phyloP scores from a whole-genome alignment of 2,797 vertebrate genomes.

The Muscicapa striata region DNA sequence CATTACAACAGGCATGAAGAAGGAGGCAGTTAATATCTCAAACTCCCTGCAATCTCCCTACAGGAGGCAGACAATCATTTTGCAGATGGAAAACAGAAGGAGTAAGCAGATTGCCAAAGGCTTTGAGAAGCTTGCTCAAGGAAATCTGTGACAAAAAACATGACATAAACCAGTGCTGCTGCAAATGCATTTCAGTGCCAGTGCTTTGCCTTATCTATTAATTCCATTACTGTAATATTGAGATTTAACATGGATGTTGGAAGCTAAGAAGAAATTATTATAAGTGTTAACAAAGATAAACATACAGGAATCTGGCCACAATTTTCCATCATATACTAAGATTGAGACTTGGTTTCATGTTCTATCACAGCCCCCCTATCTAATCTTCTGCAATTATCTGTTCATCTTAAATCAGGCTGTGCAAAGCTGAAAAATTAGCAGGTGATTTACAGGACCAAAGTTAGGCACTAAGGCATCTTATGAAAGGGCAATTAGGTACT shows the following conservation, averaged over 20 bases:
- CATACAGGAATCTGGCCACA: background rate
- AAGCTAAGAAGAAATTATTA: background rate
- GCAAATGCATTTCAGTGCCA: background rate
- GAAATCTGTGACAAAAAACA: slow-evolving; percentile 45
- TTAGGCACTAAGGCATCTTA: background rate
- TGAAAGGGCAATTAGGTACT: background rate
- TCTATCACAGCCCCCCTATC: background rate
- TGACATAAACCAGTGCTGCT: slow-evolving; percentile 33
- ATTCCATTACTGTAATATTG: background rate
- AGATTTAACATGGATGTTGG: background rate
- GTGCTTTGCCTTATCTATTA: background rate
- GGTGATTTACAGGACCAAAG: slow-evolving; percentile 22
- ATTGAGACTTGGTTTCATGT: accelerated
- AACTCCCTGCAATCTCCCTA: background rate
- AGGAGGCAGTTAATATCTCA: background rate
- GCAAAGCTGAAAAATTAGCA: slow-evolving; percentile 51
- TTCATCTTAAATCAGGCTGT: background rate
- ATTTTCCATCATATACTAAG: background rate
- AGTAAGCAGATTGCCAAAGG: slow-evolving; percentile 52
- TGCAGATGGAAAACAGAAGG: slow-evolving; percentile 57
- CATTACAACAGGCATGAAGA: background rate
- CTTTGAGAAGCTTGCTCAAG: slow-evolving; percentile 46
- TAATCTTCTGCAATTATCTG: background rate
- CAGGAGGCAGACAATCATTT: slow-evolving; percentile 8
- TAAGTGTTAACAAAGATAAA: background rate